Evolutionary conservation across 2,797 vertebrate genomes (phyloP).

Genomic region (Delichon dasypus): DNA sequence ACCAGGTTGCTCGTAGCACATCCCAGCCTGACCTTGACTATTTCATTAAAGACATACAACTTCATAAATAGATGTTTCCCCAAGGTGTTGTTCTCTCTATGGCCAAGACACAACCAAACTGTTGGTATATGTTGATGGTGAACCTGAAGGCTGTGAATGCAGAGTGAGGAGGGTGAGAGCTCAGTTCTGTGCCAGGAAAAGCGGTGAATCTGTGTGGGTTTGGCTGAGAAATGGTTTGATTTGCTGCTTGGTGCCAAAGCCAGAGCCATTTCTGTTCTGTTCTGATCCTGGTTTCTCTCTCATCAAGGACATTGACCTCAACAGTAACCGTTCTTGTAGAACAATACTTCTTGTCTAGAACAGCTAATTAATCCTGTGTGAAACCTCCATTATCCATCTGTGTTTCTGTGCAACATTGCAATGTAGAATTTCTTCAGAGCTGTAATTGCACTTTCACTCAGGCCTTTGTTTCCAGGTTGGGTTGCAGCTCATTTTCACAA

Average conservation of each 20-base stretch:
- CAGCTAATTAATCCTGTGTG: not conserved
- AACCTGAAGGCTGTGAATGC: not conserved
- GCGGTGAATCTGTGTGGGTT: fast-evolving
- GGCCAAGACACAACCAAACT: not conserved
- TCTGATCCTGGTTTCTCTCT: not conserved
- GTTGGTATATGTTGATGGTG: not conserved
- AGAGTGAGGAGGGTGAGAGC: not conserved
- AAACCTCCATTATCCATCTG: not conserved
- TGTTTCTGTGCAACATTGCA: too few species aligned
- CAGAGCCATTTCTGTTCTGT: not conserved
- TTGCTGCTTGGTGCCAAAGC: not conserved
- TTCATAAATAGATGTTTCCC: too few species aligned
- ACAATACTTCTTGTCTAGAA: fast-evolving
- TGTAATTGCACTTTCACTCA: too few species aligned
- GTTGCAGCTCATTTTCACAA: too few species aligned
- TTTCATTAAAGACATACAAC: not conserved
- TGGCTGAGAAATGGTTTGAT: not conserved
- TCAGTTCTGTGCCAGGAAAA: not conserved
- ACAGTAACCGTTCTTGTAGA: fast-evolving
- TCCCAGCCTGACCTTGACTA: too few species aligned
- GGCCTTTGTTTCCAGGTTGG: too few species aligned
- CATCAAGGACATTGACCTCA: too few species aligned
- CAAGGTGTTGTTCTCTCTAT: not conserved
- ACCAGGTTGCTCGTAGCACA: too few species aligned
- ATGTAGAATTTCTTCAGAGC: too few species aligned